Conservation (phyloP, 2,888 invertebrate genomes). For the Cacoxenus indagator region DNA sequence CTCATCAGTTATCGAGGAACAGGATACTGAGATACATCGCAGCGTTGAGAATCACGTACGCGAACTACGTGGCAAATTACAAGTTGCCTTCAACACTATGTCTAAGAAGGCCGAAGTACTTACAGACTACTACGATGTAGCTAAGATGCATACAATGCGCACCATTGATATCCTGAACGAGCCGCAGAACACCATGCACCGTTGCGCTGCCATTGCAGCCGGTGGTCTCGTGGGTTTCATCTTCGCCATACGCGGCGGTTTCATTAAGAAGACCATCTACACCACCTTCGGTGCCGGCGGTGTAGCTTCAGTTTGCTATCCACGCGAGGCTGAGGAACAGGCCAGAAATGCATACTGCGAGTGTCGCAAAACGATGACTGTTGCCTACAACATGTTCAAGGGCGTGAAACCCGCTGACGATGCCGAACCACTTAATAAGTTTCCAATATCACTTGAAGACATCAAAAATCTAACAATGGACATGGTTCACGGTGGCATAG, state of each 20-base stretch:
- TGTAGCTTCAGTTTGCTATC: constrained; percentile 77
- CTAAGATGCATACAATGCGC: constrained; percentile 60
- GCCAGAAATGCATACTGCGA: constrained; percentile 72
- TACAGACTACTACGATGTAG: constrained; percentile 44
- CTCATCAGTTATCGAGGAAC: constrained; percentile 24
- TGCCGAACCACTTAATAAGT: constrained; percentile 58
- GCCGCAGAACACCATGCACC: constrained; percentile 81
- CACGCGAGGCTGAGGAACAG: constrained; percentile 74
- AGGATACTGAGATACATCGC: constrained; percentile 37
- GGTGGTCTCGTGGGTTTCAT: constrained; percentile 80
- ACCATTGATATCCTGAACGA: constrained; percentile 79
- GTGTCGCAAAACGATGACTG: constrained; percentile 74
- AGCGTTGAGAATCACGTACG: constrained; percentile 50
- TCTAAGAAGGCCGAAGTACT: constrained; percentile 47
- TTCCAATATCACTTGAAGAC: constrained; percentile 57
- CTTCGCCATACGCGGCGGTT: constrained; percentile 76
- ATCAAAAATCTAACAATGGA: constrained; percentile 49
- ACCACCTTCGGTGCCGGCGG: constrained; percentile 74
- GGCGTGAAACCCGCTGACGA: constrained; percentile 76
- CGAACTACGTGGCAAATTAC: constrained; percentile 47
- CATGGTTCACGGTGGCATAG: constrained; percentile 56
- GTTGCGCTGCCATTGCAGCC: constrained; percentile 78
- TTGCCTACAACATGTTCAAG: constrained; percentile 78
- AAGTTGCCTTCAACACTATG: constrained; percentile 41
- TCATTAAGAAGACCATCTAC: constrained; percentile 75